Evolutionary conservation across 2,888 invertebrate species (phyloP), one percentile per base, ranked within the genome.

Genomic region (Pteria penguin): DNA sequence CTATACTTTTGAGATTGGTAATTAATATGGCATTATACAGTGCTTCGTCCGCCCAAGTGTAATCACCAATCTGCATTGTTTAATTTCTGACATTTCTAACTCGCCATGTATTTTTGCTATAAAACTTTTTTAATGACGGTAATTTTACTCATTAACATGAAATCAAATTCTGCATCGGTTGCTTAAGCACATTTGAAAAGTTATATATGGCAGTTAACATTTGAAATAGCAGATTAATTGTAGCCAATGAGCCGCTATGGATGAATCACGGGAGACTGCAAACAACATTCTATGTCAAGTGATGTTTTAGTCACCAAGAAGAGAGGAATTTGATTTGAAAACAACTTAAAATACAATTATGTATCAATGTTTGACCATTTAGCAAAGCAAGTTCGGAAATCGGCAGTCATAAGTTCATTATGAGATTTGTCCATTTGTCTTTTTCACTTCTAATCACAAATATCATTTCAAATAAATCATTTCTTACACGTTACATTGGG

Each of bases 101-200:
- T 36, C 33, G n/a, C 52, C 57, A 32, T 45, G 45, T 27, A 67
- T 73, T 67, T 67, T 67, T 67, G 54, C 67, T 45, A 67, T 67
- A 73, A 73, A 67, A 67, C 61, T 73, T 73, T 73, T 73, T 73
- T 67, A 73, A 73, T 73, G 60, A 65, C 62, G 32, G 54, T 54
- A 73, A 73, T 73, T 73, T 73, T 55, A 52, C 67, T 73, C 73
- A 67, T 73, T 73, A 73, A 67, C 52, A 67, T 73, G 73, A 67
- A 73, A 73, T 73, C 73, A 73, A 73, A 73, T 61, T 65, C 52
- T 60, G 61, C 61, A 72, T 72, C 65, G 54, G 62, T 58, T 65
- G 65, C 65, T 58, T 65, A 72, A 72, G 57, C 57, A 72, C 72
- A 62, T 67, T 67, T 67, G 33, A 61, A 45, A 73, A 61, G 67